Percentiles rank a stretch among this genome's conserved stretches.
These are phyloP conservation scores for Mionectes macconnelli DNA, from an alignment of 2,113 vertebrate species.

Conservation along the genomic window DNA sequence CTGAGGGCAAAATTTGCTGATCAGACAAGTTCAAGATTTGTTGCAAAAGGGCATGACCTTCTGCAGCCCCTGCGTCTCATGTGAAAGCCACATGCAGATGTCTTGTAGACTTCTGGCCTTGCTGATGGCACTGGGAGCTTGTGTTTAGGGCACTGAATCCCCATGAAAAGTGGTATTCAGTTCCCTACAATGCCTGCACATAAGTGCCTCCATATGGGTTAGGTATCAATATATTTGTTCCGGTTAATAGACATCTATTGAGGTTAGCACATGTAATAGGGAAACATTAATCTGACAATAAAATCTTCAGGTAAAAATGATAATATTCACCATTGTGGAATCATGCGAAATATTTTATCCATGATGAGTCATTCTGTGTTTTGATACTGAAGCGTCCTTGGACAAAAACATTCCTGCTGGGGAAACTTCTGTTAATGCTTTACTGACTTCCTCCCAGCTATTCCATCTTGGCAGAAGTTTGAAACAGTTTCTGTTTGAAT, in stretches of 20 bases:
- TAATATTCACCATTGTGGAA: not conserved
- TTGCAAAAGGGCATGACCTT: not conserved
- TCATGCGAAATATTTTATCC: not conserved
- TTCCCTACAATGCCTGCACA: not conserved
- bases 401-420: not conserved
- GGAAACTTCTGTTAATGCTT: constrained; percentile 14
- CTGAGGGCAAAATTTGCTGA: not conserved
- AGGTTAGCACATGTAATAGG: not conserved
- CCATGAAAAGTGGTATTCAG: not conserved
- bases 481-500: constrained; percentile 9
- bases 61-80: not conserved
- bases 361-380: not conserved
- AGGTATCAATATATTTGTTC: not conserved
- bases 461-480: not conserved
- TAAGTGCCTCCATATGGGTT: not conserved
- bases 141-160: not conserved
- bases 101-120: not conserved
- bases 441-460: constrained; percentile 7
- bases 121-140: not conserved
- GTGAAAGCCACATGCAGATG: not conserved
- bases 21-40: not conserved
- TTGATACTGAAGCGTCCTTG: not conserved
- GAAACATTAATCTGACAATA: not conserved
- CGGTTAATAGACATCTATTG: not conserved
- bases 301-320: not conserved